These are phyloP conservation scores for Zaprionus obscuricornis DNA, from an alignment of 2,888 invertebrate genomes.

Conservation along the genomic window DNA sequence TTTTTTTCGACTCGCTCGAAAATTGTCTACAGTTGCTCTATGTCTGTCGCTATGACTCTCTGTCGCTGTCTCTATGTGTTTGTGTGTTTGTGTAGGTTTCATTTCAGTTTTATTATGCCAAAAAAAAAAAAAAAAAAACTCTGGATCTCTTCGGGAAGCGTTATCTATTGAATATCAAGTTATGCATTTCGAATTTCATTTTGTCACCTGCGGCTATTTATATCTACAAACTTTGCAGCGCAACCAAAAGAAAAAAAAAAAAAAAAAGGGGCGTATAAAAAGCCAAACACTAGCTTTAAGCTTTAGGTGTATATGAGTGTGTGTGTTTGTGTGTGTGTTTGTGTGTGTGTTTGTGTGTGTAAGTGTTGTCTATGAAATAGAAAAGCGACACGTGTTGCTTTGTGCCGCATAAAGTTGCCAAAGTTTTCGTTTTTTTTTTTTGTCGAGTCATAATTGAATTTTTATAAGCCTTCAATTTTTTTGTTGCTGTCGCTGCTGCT, in stretches of 20 bases:
- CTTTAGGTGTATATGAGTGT: too few species aligned
- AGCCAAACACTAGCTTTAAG: slow-evolving; percentile 38
- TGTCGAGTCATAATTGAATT: slow-evolving; percentile 74
- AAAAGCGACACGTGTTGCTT: slow-evolving; percentile 62
- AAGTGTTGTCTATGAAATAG: too few species aligned
- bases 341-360: too few species aligned
- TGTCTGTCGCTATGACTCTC: slow-evolving; percentile 1
- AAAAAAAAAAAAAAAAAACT: too few species aligned
- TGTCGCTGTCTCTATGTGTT: slow-evolving; percentile 1
- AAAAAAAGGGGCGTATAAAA: slow-evolving; percentile 49
- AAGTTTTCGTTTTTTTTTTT: slow-evolving; percentile 5
- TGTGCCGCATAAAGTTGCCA: slow-evolving; percentile 23
- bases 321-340: too few species aligned
- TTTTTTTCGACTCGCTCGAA: slow-evolving; percentile 53
- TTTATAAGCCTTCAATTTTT: slow-evolving; percentile 70
- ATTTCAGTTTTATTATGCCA: slow-evolving; percentile 64
- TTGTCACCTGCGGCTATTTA: slow-evolving; percentile 75
- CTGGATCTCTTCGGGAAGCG: slow-evolving; percentile 54
- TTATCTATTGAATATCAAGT: slow-evolving; percentile 79
- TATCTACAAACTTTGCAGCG: slow-evolving; percentile 23
- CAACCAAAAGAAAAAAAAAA: background rate
- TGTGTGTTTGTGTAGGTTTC: slow-evolving; percentile 53
- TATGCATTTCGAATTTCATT: slow-evolving; percentile 72
- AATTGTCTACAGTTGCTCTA: slow-evolving; percentile 24
- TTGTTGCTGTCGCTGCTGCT: too few species aligned